Evolutionary conservation across 1,140 invertebrate species (phyloP).

Genomic region (Calosoma granatense): DNA sequence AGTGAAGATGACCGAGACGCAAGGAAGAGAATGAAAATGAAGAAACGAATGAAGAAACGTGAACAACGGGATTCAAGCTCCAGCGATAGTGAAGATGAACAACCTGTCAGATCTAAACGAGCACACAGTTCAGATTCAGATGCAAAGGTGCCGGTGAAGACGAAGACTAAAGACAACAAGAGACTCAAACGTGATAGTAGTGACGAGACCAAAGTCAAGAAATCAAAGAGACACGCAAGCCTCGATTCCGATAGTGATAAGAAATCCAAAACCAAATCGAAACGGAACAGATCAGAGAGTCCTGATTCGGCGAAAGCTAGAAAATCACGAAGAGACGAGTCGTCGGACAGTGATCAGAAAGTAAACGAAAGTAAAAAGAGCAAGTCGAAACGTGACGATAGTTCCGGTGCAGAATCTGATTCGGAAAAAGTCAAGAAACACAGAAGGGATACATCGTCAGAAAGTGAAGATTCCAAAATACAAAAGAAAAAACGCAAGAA

Average conservation of each 20-base stretch:
- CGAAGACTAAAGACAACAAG: conserved; percentile 43
- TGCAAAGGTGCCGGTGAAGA: conserved; percentile 49
- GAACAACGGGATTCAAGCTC: conserved; percentile 33
- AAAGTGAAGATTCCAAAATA: conserved; percentile 37
- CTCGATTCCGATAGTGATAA: conserved; percentile 40
- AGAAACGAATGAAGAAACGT: conserved; percentile 31
- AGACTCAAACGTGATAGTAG: conserved; percentile 37
- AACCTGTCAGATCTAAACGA: conserved; percentile 38
- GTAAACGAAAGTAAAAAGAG: conserved; percentile 30
- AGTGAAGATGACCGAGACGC: conserved; percentile 40
- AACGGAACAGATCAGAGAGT: conserved; percentile 25
- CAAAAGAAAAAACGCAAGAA: conserved; percentile 30
- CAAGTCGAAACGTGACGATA: conserved; percentile 36
- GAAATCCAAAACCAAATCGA: conserved; percentile 38
- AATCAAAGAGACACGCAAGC: conserved; percentile 34
- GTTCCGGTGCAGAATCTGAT: conserved; percentile 26
- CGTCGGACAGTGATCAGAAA: conserved; percentile 28
- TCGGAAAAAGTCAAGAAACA: conserved; percentile 47
- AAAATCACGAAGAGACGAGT: conserved; percentile 23
- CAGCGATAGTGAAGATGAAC: conserved; percentile 37
- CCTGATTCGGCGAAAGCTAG: neutral
- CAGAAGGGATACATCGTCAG: conserved; percentile 58
- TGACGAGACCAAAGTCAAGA: conserved; percentile 29
- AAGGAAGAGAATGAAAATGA: conserved; percentile 34
- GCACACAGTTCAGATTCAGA: conserved; percentile 40